phyloP scores from a whole-genome alignment of 2,797 vertebrate species.

The Enteromius treurensis region DNA sequence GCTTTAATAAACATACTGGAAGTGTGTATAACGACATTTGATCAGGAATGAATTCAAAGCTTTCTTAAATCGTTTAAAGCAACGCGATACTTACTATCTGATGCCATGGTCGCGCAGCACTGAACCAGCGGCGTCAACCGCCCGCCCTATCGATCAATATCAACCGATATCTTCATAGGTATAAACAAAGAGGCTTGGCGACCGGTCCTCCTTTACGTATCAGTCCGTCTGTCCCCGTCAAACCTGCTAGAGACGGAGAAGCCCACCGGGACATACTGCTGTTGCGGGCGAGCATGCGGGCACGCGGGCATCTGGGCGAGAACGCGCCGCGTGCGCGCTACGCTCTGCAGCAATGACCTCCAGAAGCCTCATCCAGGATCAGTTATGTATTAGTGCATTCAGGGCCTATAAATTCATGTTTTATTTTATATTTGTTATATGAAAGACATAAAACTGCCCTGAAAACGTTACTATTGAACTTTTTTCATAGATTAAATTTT shows the following conservation, averaged over 20 bases:
- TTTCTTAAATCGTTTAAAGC: background rate
- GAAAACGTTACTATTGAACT: background rate
- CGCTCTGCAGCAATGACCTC: background rate
- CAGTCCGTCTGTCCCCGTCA: background rate
- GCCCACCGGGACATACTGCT: background rate
- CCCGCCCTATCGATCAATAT: slow-evolving; percentile 10
- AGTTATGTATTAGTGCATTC: background rate
- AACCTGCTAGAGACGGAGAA: background rate
- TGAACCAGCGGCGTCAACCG: slow-evolving; percentile 29
- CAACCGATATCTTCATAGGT: slow-evolving; percentile 4
- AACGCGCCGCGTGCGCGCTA: slow-evolving; percentile 45
- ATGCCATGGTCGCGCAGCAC: slow-evolving; percentile 74
- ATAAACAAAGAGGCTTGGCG: background rate
- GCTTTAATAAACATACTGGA: background rate
- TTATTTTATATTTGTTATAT: background rate
- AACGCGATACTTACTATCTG: slow-evolving; percentile 81
- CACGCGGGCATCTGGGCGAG: background rate
- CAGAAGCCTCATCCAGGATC: background rate
- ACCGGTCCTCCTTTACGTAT: background rate
- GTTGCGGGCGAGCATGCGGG: background rate
- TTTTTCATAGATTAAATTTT: too few species aligned
- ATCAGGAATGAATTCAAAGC: background rate
- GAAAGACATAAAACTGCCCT: background rate
- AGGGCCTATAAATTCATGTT: background rate
- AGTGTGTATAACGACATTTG: background rate